Evolutionary conservation across 2,888 invertebrate genomes (phyloP).

Genomic region (Clunio marinus): DNA sequence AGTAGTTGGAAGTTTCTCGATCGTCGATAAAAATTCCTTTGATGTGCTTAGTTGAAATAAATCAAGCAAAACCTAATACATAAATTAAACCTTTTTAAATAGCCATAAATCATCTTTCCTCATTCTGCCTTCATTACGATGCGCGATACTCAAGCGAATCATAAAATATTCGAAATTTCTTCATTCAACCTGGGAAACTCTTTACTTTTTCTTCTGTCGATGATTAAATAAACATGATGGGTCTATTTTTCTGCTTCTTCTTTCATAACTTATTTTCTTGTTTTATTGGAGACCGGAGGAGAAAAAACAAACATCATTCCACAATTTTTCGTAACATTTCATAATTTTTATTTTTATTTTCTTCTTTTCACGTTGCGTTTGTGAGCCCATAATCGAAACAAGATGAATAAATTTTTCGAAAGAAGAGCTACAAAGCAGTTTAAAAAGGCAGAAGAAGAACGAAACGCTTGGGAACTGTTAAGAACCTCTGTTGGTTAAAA

Average conservation of each 20-base stretch:
- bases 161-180: conserved; percentile 27
- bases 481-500: conserved; percentile 30
- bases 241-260: conserved; percentile 30
- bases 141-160: neutral
- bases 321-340: conserved; percentile 3
- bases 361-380: conserved; percentile 17
- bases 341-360: neutral
- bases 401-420: conserved; percentile 19
- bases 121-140: conserved; percentile 24
- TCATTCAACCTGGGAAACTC: conserved; percentile 16
- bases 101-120: conserved; percentile 35
- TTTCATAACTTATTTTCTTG: neutral
- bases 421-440: neutral
- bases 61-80: conserved; percentile 35
- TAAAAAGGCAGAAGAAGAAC: neutral
- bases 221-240: conserved; percentile 33
- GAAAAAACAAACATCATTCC: conserved; percentile 18
- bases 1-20: too few species aligned
- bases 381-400: conserved; percentile 20
- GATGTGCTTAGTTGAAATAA: conserved; percentile 37
- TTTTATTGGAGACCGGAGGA: conserved; percentile 7
- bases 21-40: conserved; percentile 25
- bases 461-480: conserved; percentile 29
- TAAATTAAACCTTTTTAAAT: conserved; percentile 39
- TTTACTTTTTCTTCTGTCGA: conserved; percentile 11